A percentile compares a stretch with the other conserved stretches of the same genome.
These are phyloP conservation scores for Copidosoma aretas DNA, from an alignment of 2,888 invertebrate genomes.

Conservation along the genomic window DNA sequence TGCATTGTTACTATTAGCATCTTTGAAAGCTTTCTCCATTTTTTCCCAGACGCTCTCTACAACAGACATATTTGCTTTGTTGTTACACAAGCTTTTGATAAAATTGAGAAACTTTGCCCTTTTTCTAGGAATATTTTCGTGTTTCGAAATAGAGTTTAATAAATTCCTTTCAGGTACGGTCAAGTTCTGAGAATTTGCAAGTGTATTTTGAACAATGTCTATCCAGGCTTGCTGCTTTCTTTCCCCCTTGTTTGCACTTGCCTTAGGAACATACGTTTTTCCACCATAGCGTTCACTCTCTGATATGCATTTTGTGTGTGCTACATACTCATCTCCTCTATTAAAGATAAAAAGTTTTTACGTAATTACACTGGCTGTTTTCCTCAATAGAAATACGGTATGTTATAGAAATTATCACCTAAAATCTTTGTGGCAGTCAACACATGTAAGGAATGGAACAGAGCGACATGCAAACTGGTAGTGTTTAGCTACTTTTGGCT, in stretches of 20 bases:
- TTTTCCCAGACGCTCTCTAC: slow-evolving; percentile 74
- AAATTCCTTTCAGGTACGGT: slow-evolving; percentile 68
- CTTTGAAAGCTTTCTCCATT: slow-evolving; percentile 59
- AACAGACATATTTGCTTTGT: slow-evolving; percentile 66
- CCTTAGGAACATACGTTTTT: slow-evolving; percentile 76
- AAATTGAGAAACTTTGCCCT: slow-evolving; percentile 84
- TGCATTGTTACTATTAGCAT: slow-evolving; percentile 20
- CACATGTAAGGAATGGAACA: slow-evolving; percentile 80
- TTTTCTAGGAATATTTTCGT: slow-evolving; percentile 86
- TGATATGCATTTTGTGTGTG: slow-evolving; percentile 69
- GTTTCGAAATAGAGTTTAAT: slow-evolving; percentile 73
- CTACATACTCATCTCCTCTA: slow-evolving; percentile 71
- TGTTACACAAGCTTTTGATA: slow-evolving; percentile 69
- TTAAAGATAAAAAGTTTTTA: slow-evolving; percentile 43
- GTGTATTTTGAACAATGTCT: slow-evolving; percentile 72
- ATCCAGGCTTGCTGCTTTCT: slow-evolving; percentile 87
- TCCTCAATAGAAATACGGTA: slow-evolving; percentile 18
- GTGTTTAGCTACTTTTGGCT: slow-evolving; percentile 90
- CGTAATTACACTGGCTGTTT: slow-evolving; percentile 47
- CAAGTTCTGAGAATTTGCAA: slow-evolving; percentile 67
- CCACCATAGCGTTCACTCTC: slow-evolving; percentile 89
- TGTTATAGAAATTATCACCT: slow-evolving; percentile 64
- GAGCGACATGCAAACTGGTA: slow-evolving; percentile 76
- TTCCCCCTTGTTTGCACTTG: slow-evolving; percentile 80
- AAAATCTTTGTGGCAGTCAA: slow-evolving; percentile 93